Percentiles rank a stretch among this genome's conserved stretches.
Evolutionary conservation across 2,797 vertebrate genomes (phyloP).

Genomic region (Channa striata): DNA sequence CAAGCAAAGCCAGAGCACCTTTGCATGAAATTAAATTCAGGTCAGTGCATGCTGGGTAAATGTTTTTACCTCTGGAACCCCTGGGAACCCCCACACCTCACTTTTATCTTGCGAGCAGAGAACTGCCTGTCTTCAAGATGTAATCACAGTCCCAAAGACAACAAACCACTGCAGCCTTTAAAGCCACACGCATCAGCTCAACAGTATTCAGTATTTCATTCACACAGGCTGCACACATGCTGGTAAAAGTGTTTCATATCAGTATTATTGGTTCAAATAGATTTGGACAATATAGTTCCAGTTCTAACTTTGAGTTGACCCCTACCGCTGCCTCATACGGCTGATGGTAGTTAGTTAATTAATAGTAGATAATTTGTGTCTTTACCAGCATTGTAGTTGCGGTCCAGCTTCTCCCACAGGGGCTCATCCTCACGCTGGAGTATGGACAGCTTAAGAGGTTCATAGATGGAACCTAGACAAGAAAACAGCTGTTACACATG

Average conservation of each 20-base stretch:
- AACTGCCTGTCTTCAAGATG: constrained; percentile 21
- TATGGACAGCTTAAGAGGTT: constrained; percentile 92
- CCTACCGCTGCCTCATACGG: neutral
- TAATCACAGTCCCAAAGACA: constrained; percentile 39
- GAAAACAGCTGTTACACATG: constrained; percentile 30
- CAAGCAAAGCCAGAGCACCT: constrained; percentile 10
- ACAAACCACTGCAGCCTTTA: constrained; percentile 13
- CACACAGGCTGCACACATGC: too few relatives aligned
- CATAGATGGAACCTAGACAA: constrained; percentile 93
- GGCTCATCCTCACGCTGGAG: constrained; percentile 89
- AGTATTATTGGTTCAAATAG: neutral
- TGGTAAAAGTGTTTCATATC: neutral
- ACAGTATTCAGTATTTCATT: too few relatives aligned
- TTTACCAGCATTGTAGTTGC: constrained; percentile 94
- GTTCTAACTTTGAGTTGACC: neutral
- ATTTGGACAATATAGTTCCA: neutral
- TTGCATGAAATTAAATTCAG: constrained; percentile 28
- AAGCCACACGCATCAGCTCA: neutral
- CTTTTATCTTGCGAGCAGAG: constrained; percentile 13
- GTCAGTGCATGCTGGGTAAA: constrained; percentile 18
- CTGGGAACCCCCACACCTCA: neutral
- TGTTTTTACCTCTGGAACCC: constrained; percentile 16
- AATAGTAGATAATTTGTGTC: neutral
- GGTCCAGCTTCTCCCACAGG: constrained; percentile 94
- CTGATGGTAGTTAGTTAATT: too few relatives aligned